These are phyloP conservation scores for Bombus waltoni DNA, from an alignment of 1,140 invertebrate species.

Conservation along the genomic window DNA sequence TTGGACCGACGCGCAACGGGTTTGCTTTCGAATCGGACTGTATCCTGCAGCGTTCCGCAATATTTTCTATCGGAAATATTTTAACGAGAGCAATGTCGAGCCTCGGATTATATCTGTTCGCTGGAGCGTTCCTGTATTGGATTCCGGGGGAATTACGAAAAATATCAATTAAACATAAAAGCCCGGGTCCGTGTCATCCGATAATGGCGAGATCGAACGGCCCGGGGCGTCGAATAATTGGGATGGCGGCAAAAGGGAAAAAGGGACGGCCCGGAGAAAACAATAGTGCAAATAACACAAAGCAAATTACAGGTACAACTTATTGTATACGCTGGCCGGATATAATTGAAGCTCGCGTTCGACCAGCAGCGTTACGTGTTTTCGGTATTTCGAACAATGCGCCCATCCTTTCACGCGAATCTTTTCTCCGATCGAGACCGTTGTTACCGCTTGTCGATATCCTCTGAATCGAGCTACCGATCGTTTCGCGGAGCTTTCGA, in stretches of 20 bases:
- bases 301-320: constrained; percentile 69
- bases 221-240: constrained; percentile 72
- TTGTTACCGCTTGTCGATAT: neutral
- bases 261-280: constrained; percentile 54
- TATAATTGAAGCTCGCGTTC: constrained; percentile 61
- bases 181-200: constrained; percentile 73
- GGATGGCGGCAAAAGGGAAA: constrained; percentile 56
- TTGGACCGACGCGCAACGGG: neutral
- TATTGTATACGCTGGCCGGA: constrained; percentile 44
- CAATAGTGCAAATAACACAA: constrained; percentile 68
- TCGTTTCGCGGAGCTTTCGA: neutral
- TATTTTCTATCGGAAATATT: constrained; percentile 78
- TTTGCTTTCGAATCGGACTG: constrained; percentile 40
- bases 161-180: constrained; percentile 79
- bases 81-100: constrained; percentile 78
- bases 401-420: neutral
- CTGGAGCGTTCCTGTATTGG: constrained; percentile 68
- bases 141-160: constrained; percentile 75
- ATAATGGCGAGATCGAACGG: constrained; percentile 75
- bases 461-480: neutral
- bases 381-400: constrained; percentile 18
- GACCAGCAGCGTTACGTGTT: constrained; percentile 42
- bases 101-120: constrained; percentile 77
- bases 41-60: constrained; percentile 38
- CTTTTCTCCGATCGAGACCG: neutral